A percentile compares a stretch with the other conserved stretches of the same genome.
These are phyloP conservation scores for Chelonus insularis DNA, from an alignment of 1,140 invertebrate species.

Conservation along the genomic window DNA sequence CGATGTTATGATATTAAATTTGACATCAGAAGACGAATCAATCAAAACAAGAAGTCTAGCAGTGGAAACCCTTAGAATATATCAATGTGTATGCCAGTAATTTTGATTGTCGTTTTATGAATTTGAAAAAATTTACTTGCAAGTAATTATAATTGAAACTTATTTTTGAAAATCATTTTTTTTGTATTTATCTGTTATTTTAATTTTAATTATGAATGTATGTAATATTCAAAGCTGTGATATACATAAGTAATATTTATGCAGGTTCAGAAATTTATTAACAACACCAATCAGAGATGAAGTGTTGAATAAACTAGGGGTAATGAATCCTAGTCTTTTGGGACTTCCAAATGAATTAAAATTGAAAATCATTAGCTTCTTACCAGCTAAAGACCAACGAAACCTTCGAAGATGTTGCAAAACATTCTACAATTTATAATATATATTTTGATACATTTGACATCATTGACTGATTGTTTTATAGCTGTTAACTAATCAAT, in stretches of 20 bases:
- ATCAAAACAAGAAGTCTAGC: conserved; percentile 25
- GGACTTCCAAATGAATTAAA: conserved; percentile 42
- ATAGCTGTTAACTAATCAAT: too few relatives aligned
- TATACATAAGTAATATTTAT: not conserved
- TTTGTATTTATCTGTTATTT: too few relatives aligned
- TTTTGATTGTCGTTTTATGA: conserved; percentile 35
- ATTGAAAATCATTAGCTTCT: conserved; percentile 29
- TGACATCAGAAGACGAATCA: conserved; percentile 21
- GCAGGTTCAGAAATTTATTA: conserved; percentile 44
- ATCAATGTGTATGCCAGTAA: conserved; percentile 40
- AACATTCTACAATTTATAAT: conserved; percentile 23
- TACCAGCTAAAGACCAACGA: conserved; percentile 3
- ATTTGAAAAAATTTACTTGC: conserved; percentile 41
- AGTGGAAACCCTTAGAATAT: conserved; percentile 36
- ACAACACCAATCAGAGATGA: conserved; percentile 37
- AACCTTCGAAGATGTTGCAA: conserved; percentile 11
- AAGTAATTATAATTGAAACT: conserved; percentile 33
- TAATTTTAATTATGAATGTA: too few relatives aligned
- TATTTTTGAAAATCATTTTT: not conserved
- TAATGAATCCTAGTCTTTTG: conserved; percentile 38
- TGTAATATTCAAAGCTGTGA: too few relatives aligned
- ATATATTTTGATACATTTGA: too few relatives aligned
- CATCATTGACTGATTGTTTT: not conserved
- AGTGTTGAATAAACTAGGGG: conserved; percentile 33
- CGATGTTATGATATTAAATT: conserved; percentile 41